Evolutionary conservation across 2,888 invertebrate species (phyloP).

Genomic region (Catonia carolina): DNA sequence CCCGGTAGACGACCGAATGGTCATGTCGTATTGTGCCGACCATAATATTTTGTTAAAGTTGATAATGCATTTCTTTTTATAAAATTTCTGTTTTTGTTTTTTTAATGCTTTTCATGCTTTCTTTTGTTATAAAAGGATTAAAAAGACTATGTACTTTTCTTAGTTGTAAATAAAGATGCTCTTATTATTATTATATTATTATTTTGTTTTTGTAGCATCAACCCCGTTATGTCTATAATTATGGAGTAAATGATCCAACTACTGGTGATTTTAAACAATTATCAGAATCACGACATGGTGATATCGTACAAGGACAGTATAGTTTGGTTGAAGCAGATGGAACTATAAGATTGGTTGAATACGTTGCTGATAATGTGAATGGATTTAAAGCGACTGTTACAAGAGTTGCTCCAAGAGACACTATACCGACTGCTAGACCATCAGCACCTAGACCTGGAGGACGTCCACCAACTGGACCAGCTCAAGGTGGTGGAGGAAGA

Average conservation of each 20-base stretch:
- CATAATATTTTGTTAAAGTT: no score
- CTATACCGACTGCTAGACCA: neutral
- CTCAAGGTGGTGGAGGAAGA: no score
- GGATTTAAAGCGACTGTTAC: constrained; percentile 34
- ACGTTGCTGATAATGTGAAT: constrained; percentile 32
- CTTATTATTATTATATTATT: no score
- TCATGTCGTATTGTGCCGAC: no score
- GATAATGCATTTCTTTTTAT: no score
- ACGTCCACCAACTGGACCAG: neutral
- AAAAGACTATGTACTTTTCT: no score
- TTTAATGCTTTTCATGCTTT: no score
- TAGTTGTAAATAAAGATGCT: no score
- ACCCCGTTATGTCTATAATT: constrained; percentile 34
- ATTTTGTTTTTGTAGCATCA: constrained; percentile 7
- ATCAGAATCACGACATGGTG: constrained; percentile 33
- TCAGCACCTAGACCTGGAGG: neutral
- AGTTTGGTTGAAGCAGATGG: constrained; percentile 33
- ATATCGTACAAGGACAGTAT: constrained; percentile 33
- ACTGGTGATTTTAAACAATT: constrained; percentile 34
- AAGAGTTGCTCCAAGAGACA: neutral
- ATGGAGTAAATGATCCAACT: constrained; percentile 33
- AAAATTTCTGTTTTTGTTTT: no score
- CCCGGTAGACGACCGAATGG: no score
- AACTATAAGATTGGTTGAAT: constrained; percentile 31
- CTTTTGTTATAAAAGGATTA: no score